Base-by-base conservation (phyloP, 2,888 invertebrate species). In the Aethes cnicana region DNA sequence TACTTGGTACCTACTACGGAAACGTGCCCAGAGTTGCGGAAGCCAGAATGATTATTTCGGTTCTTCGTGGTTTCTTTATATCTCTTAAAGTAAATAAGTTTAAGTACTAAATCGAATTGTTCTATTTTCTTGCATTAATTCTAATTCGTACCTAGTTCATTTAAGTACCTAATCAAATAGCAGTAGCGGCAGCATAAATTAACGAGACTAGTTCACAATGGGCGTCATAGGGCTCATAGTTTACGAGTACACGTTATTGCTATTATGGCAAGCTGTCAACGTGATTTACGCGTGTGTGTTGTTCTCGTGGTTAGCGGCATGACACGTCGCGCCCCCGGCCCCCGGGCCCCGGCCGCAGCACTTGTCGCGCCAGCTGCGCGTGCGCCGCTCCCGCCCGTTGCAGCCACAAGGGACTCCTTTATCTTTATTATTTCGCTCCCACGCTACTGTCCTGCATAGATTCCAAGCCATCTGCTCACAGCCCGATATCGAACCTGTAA, bases 341-440 rank as follows among this genome's bases (percentile, higher is more conserved):
- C 41, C 48, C 41, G 42, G 26, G 41, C 48, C 25, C 48, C 26
- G 21, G 41, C 42, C 12, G 42, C 42, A 14, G 25, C 42, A 18
- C 20, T 12, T 28, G 28, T 7, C 21, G 17, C 32, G 6, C 14
- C 17, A 7, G 25, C 30, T n/a, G 18, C 39, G 50, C 36, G 20
- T 35, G 35, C 42, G 46, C 43, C 18, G 30, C 42, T 4, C 8
- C 30, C n/a, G 11, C 16, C 14, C 32, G 43, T 43, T 42, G 33
- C 28, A 42, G 23, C 35, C 43, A 52, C 11, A 52, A 46, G 52
- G 28, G 44, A 25, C 52, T 23, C 30, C 17, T 28, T 44, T 32
- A 46, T 52, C 43, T 37, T 44, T 39, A 44, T 52, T 35, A 23
- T 37, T 16, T 11, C n/a, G 46, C 52, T 46, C 46, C 52, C 52